phyloP scores from a whole-genome alignment of 2,888 invertebrate genomes.

The Hydropsyche betteni region DNA sequence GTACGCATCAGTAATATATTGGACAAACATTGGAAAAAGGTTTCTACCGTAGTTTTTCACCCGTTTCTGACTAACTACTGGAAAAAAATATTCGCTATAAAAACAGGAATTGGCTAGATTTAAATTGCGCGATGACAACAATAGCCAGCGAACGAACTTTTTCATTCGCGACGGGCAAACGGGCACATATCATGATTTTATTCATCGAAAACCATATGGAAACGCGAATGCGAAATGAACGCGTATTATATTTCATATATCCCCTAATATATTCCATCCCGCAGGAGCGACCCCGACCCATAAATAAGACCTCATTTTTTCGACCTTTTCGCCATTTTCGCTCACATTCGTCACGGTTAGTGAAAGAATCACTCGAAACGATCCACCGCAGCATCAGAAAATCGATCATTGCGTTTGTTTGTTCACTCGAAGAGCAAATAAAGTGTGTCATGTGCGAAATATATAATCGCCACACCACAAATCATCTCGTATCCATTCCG shows the following conservation, averaged over 20 bases:
- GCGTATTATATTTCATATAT: neutral
- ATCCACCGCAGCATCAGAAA: too few species aligned
- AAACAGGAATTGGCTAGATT: slow-evolving; percentile 7
- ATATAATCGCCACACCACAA: too few species aligned
- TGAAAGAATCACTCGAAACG: too few species aligned
- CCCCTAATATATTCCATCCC: slow-evolving; percentile 15
- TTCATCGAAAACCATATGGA: slow-evolving; percentile 3
- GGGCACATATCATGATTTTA: neutral
- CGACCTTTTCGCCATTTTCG: slow-evolving; percentile 11
- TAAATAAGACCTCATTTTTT: slow-evolving; percentile 4
- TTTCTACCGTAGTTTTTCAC: slow-evolving; percentile 9
- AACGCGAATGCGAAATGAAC: neutral
- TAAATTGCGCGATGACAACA: slow-evolving; percentile 1
- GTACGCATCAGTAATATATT: slow-evolving; percentile 12
- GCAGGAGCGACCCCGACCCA: slow-evolving; percentile 2
- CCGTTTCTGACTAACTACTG: neutral
- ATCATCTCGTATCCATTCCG: too few species aligned
- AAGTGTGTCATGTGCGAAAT: too few species aligned
- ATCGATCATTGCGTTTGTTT: too few species aligned
- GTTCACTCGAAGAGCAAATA: too few species aligned
- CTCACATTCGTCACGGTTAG: slow-evolving; percentile 19
- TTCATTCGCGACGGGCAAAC: too few species aligned
- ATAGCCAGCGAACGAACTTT: too few species aligned
- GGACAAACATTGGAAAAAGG: slow-evolving; percentile 27
- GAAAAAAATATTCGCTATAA: neutral